Evolutionary conservation across 1,140 invertebrate genomes (phyloP), one percentile per base, ranked within the genome.

Genomic region (Pachypsylla venusta): DNA sequence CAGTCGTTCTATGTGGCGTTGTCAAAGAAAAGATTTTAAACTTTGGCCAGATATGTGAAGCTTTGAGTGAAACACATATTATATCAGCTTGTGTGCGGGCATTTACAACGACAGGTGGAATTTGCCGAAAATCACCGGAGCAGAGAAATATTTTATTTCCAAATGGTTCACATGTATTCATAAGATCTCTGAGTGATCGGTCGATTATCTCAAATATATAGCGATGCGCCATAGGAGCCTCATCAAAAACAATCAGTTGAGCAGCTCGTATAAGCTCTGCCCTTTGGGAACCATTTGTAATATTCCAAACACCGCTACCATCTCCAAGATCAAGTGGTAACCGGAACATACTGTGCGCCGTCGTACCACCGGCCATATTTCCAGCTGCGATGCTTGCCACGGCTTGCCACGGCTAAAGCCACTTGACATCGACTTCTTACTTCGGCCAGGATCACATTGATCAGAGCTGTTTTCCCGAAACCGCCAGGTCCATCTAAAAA

Each of bases 221-320:
- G 26, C 54, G 22, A n/a, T 61, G 64, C 12, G 65, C 39, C 67
- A 69, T 68, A 2, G 64, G 63, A 1, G 65, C 67, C 60, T 70
- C 69, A 55, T 69, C 67, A 63, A 64, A 69, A 25, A 70, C 60
- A 19, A 68, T 66, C 40, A 70, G 25, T 53, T 59, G 42, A 16
- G 59, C 56, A 16, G 61, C 63, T 62, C 58, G 35, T 25, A 60
- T 48, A n/a, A 57, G 30, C 53, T 61, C 25, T 20, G 64, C 55
- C 16, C 58, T 25, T 22, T 57, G 25, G n/a, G 54, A 26, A 12
- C 53, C 35, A 26, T 54, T 27, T 5, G 27, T 56, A 19, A 60
- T 53, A 7, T 62, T 60, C 59, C 64, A 63, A 54, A 62, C 7
- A 56, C 35, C 48, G 56, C 25, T 54, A 26, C 48, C 56, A 24